Base-by-base conservation (phyloP, 2,113 vertebrate genomes). In the Perca flavescens region DNA sequence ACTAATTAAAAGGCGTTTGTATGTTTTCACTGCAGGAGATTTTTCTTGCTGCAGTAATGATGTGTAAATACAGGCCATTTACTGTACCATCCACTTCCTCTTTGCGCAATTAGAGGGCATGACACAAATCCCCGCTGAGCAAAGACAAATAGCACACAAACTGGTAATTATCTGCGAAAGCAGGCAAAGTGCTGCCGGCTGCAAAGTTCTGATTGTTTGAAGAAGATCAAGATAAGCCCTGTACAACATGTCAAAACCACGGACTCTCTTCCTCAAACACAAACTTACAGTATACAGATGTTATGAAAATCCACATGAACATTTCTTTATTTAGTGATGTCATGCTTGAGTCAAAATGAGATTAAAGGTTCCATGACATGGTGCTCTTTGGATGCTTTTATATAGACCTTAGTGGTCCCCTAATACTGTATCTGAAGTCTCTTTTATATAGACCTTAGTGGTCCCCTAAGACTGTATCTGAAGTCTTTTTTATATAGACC, bases 61-160 rank as follows among this genome's bases (percentile, higher is more conserved):
- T 86, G 84, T 79, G 77, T 85, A 85, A 80, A 90, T 80, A 54
- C 83, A 81, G 76, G 56, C 77, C 86, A 89, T 91, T 92, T 86
- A 89, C 65, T 83, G 63, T 80, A 89, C 69, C 65, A 85, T 85
- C 75, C 61, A 70, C 76, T 92, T 92, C 74, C 83, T 89, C 70
- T 86, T 84, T 82, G 85, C 91, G 84, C 82, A 88, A 88, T 94
- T 92, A 86, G 69, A 77, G 72, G 74, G 36, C 79, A 84, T 82
- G 80, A 80, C 87, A 88, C 80, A 83, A 87, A 77, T 88, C 86
- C 84, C 91, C 0, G 57, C 76, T 64, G 88, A 92, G 83, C 74
- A 57, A 77, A 77, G 80, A 86, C 90, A 86, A 86, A 88, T 71
- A 79, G 64, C 36, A 21, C 65, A 56, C 61, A 75, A 84, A 87